Evolutionary conservation across 2,797 vertebrate species (phyloP), one percentile per base, ranked within the genome.

Genomic region (Orestias chungarensis): DNA sequence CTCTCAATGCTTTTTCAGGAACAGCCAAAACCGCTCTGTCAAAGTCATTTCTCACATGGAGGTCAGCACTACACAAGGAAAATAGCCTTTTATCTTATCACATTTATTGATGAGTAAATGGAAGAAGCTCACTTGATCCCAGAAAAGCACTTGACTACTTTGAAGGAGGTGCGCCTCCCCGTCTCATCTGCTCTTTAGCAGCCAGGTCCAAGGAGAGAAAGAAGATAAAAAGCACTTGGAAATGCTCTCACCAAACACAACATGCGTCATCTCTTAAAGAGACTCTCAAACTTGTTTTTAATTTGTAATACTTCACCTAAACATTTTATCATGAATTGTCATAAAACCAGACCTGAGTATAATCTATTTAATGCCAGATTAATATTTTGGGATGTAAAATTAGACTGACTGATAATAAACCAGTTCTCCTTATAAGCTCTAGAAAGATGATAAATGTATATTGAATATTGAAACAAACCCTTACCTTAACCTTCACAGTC

Each of bases 61-160:
- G 49, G 72, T 75, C 73, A 82, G 40, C 40, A 71, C 49, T 68
- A 70, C 38, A 57, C 46, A 46, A 78, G 40, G 75, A 74, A 44
- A 38, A n/a, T n/a, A 67, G 25, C 44, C 54, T 74, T 82, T 76
- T 49, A 74, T 44, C 47, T 50, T 72, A 66, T 62, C 75, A 52
- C 44, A 76, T 50, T 82, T 18, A 80, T 55, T 6, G 40, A 74
- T 61, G 66, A 67, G 52, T 59, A 12, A 64, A 47, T 61, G 59
- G 64, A 68, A 59, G 70, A 70, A n/a, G 54, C 83, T 89, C 66
- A 88, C 85, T 89, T 49, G 83, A 86, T 85, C 84, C 84, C 68
- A 88, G 74, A 75, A 82, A 79, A 49, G 80, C 82, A 75, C 72
- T 87, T 69, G 85, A 88, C 78, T 89, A 87, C 75, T 87, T 89